Evolutionary conservation across 2,113 vertebrate species (phyloP), one percentile per base, ranked within the genome.

Genomic region (Oceanites oceanicus): DNA sequence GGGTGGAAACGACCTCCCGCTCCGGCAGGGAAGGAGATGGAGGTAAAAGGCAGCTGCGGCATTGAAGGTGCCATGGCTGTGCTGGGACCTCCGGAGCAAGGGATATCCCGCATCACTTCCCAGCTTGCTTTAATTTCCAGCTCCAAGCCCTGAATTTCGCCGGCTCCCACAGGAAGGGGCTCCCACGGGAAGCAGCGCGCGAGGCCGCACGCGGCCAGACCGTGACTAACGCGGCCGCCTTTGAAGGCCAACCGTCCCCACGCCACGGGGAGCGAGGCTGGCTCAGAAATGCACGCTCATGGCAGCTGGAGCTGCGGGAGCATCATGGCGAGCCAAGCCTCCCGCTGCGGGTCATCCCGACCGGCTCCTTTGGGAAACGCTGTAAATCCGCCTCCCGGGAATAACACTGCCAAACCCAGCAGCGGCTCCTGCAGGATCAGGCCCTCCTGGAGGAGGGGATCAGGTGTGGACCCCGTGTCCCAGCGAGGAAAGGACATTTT

Each of bases 401-500:
- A 65, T 9, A 68, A 32, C 1, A 0, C 67, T 19, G 67, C 49
- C 47, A n/a, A 50, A 76, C 3, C 36, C 40, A 32, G 40, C 1
- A 0, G 32, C 7, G 0, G n/a, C 26, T 84, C n/a, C 49, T 1
- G 1, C 34, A 42, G 49, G 30, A 66, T 56, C 19, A 3, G 63
- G 27, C 72, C 32, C 40, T 73, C 56, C 44, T 40, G 71, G 10
- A 34, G 23, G 3, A 1, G 9, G 14, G 34, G 38, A 3, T 70
- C 65, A 67, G 65, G 73, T 71, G 56, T 3, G 5, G 38, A 74
- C 20, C 63, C 42, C 7, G 1, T 2, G 3, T 55, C 47, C 27
- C 40, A 2, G 9, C 2, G 13, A 50, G 56, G 61, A 56, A 55
- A 76, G n/a, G 65, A 75, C 40, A 30, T 74, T 45, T 67, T 19